These are phyloP conservation scores for Entomobrya multifasciata DNA, from an alignment of 2,888 invertebrate species.

Conservation along the genomic window DNA sequence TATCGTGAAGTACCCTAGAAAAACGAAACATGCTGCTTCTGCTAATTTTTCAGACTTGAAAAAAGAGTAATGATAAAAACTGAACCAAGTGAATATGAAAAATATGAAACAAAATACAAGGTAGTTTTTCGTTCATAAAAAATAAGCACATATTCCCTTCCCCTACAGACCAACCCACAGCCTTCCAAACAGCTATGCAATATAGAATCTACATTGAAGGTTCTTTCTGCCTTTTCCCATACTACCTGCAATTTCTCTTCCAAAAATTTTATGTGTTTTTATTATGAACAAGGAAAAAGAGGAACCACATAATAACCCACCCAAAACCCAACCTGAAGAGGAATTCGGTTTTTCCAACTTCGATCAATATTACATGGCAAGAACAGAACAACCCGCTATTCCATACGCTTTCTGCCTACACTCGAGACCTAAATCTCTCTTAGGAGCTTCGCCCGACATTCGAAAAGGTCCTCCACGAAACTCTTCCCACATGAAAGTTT, in stretches of 20 bases:
- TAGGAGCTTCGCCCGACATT: background rate
- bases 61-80: conserved; percentile 5
- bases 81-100: background rate
- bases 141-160: background rate
- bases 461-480: conserved; percentile 1
- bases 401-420: background rate
- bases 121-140: background rate
- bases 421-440: background rate
- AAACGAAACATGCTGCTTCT: conserved; percentile 12
- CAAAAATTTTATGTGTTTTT: conserved; percentile 5
- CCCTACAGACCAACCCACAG: background rate
- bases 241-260: background rate
- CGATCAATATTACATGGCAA: conserved; percentile 40
- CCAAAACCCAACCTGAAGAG: background rate
- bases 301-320: conserved; percentile 28
- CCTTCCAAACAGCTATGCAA: background rate
- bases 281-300: conserved; percentile 13
- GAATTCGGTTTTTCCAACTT: conserved; percentile 40
- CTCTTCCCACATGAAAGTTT: background rate
- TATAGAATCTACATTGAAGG: no score
- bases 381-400: background rate
- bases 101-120: no score
- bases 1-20: background rate
- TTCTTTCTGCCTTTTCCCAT: background rate
- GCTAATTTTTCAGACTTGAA: background rate